Base-by-base conservation (phyloP, 2,797 vertebrate species). In the Nasua narica region DNA sequence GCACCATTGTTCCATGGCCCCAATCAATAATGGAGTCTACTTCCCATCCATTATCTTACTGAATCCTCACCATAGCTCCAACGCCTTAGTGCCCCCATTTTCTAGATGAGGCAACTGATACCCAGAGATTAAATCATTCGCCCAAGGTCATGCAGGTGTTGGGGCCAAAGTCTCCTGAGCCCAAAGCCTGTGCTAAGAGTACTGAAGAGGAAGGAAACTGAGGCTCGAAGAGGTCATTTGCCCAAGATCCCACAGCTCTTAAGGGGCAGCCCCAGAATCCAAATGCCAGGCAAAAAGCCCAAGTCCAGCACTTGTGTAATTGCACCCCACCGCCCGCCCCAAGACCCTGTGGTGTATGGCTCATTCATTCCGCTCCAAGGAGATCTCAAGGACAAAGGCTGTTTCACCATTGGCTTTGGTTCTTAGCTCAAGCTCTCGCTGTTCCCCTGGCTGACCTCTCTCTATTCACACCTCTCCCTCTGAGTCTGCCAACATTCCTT, bases 341-440 rank as follows among this genome's bases (percentile, higher is more conserved):
- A 54, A 81, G 82, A 91, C 77, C 67, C 87, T 82, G 65, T 35
- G 82, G 43, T 46, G 2, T 90, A 40, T 52, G 50, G 35, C 87
- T 96, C 43, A 62, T 92, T 96, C 76, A 46, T 79, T 90, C 32
- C 18, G 29, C 50, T 29, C 78, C 90, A 62, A 78, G 54, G 72
- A 54, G 40, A 86, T 40, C 91, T 52, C 23, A 40, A 91, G 46
- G 90, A 86, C 78, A 95, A 90, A 92, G 56, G 43, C 91, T 86
- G 11, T 54, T 91, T 23, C 60, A 2, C 94, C 48, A 10, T 67
- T 84, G 62, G 56, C 91, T 56, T 93, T 60, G 3, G 37, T 83
- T 86, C 85, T 46, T 32, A 52, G 74, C 50, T 84, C 48, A 50
- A 50, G 65, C 46, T 70, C 46, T 84, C 78, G 60, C 19, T 58